Base-by-base conservation (phyloP, 2,113 vertebrate species). In the Malurus elegans region DNA sequence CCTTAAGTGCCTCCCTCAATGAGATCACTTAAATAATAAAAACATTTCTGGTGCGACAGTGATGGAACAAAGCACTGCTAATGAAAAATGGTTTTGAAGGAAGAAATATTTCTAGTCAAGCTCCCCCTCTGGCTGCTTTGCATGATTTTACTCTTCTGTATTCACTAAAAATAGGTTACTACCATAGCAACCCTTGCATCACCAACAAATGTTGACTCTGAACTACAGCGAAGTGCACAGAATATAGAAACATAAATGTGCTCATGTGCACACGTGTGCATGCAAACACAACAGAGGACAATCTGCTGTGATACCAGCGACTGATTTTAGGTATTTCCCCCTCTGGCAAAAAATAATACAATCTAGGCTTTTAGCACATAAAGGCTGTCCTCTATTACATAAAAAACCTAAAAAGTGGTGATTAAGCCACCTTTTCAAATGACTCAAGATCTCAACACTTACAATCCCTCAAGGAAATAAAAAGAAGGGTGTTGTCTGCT, bases 151-250 rank as follows among this genome's bases (percentile, higher is more conserved):
- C 78, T 94, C 72, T 94, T 83, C 81, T 54, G 62, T 87, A 83
- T 75, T 79, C 88, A 84, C 95, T 97, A 97, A 97, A 97, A 97
- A 96, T 95, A 97, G 95, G 90, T 96, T 96, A 97, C 93, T 95
- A 65, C 95, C 95, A 95, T 94, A 97, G 94, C 93, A 97, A 97
- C 95, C 83, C 89, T 94, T 95, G 82, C 90, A 96, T 97, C 95
- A 93, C 57, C 94, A 95, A 94, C 79, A 95, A 95, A 95, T 44
- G 67, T 82, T 88, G 91, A 88, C 67, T 88, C 65, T 42, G 38
- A 96, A 89, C 79, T 62, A 89, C 53, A 81, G 80, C 6, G 79
- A 93, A 88, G 67, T 44, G 44, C 47, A 50, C 7, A 1, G 2
- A 97, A 48, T 82, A 78, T 36, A 67, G 50, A 73, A 76, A 82